phyloP scores from a whole-genome alignment of 2,797 vertebrate genomes.

The Cyclopterus lumpus region DNA sequence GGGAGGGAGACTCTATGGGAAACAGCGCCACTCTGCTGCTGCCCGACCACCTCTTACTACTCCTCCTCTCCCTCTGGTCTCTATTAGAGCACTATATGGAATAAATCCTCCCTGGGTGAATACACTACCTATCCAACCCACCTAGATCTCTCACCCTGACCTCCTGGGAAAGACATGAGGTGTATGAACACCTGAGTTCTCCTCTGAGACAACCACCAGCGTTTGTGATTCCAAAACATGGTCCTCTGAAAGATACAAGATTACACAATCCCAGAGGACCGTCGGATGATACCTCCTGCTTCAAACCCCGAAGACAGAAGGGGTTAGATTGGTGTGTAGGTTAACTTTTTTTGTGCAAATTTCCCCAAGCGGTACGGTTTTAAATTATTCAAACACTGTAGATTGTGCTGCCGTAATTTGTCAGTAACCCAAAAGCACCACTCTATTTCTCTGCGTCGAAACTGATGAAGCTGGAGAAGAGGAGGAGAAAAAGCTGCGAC shows the following conservation, averaged over 20 bases:
- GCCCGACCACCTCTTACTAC: conserved; percentile 39
- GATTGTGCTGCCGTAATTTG: conserved; percentile 76
- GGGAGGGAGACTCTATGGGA: conserved; percentile 72
- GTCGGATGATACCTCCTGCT: conserved; percentile 38
- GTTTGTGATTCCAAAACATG: conserved; percentile 40
- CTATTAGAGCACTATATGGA: conserved; percentile 71
- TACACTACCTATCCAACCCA: not conserved
- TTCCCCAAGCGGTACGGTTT: conserved; percentile 43
- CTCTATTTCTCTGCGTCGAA: conserved; percentile 79
- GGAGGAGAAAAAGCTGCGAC: conserved; percentile 69
- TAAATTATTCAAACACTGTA: conserved; percentile 75
- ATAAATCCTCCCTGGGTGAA: conserved; percentile 41
- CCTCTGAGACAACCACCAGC: conserved; percentile 49
- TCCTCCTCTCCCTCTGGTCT: conserved; percentile 77
- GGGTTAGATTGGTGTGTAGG: conserved; percentile 16
- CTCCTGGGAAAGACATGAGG: conserved; percentile 27
- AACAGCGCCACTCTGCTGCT: conserved; percentile 71
- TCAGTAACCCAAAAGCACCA: conserved; percentile 76
- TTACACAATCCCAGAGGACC: conserved; percentile 51
- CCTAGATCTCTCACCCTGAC: conserved; percentile 54
- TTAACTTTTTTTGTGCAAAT: conserved; percentile 24
- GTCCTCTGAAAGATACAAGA: conserved; percentile 43
- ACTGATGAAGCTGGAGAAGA: conserved; percentile 72
- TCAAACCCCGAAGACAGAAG: conserved; percentile 27
- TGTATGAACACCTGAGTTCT: conserved; percentile 29